phyloP scores from a whole-genome alignment of 92 coral and sea anemone genomes.

The Montipora capitata region DNA sequence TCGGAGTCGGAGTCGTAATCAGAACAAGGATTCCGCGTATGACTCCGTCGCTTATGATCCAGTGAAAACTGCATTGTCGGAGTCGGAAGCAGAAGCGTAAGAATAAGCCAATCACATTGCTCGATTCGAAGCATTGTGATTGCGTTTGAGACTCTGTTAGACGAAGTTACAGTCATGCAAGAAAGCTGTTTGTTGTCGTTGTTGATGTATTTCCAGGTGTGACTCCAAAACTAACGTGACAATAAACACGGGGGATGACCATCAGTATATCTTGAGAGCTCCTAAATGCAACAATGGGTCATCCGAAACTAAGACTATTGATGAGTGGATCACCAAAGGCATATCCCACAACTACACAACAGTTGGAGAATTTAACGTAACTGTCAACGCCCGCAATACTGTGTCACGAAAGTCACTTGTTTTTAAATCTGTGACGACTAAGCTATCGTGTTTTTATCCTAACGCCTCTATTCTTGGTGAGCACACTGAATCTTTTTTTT shows the following conservation, averaged over 20 bases:
- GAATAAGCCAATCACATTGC: no score
- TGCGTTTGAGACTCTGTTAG: no score
- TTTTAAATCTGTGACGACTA: constrained; percentile 74
- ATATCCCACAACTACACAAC: constrained; percentile 62
- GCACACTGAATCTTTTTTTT: constrained; percentile 6
- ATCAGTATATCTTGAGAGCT: constrained; percentile 73
- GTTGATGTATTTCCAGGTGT: constrained; percentile 40
- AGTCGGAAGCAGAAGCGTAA: no score
- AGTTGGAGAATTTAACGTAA: constrained; percentile 72
- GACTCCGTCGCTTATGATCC: no score
- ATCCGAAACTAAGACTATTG: background rate
- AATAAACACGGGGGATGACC: constrained; percentile 75
- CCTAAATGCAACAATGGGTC: constrained; percentile 31
- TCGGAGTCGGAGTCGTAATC: no score
- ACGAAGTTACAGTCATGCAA: no score
- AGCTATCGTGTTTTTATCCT: constrained; percentile 73
- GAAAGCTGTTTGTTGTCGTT: no score
- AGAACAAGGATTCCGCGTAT: no score
- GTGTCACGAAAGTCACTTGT: constrained; percentile 66
- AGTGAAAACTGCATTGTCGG: no score
- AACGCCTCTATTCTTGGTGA: constrained; percentile 82
- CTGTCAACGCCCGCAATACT: constrained; percentile 77
- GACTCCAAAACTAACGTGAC: constrained; percentile 83
- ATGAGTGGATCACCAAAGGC: constrained; percentile 2
- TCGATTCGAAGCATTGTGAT: no score